phyloP scores from a whole-genome alignment of 2,797 vertebrate species.

The Xenentodon cancila region DNA sequence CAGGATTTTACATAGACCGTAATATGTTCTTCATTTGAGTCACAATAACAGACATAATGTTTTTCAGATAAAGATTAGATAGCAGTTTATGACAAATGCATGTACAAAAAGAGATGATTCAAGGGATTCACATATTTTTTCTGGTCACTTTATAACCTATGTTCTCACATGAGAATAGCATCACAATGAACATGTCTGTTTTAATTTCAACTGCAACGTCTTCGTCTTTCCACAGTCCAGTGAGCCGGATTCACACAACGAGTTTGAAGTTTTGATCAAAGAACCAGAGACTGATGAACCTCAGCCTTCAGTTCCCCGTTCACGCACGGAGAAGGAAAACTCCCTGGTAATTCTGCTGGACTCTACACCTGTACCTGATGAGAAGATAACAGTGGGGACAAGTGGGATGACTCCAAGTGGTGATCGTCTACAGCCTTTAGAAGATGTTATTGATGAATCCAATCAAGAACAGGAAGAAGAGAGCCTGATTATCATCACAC shows the following conservation, averaged over 20 bases:
- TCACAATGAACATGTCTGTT: background rate
- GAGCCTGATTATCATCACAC: slow-evolving; percentile 67
- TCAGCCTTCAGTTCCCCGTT: slow-evolving; percentile 36
- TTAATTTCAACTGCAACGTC: background rate
- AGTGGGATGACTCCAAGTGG: slow-evolving; percentile 1
- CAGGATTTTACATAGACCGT: no score
- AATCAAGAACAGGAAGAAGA: slow-evolving; percentile 42
- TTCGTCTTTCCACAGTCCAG: slow-evolving; percentile 52
- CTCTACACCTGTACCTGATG: slow-evolving; percentile 26
- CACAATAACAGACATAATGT: no score
- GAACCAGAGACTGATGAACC: slow-evolving; percentile 46
- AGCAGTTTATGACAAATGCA: no score
- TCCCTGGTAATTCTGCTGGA: slow-evolving; percentile 64
- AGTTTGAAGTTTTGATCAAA: slow-evolving; percentile 55
- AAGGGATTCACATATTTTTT: no score
- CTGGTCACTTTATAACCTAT: no score
- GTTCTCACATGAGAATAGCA: background rate
- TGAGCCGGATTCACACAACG: slow-evolving; percentile 70
- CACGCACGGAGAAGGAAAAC: slow-evolving; percentile 64
- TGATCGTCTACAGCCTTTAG: background rate
- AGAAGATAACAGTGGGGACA: background rate
- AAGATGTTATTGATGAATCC: slow-evolving; percentile 37
- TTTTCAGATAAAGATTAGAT: no score
- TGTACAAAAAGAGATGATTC: no score
- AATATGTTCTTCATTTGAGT: no score